These are phyloP conservation scores for Vanessa tameamea DNA, from an alignment of 1,140 invertebrate genomes.

Conservation along the genomic window DNA sequence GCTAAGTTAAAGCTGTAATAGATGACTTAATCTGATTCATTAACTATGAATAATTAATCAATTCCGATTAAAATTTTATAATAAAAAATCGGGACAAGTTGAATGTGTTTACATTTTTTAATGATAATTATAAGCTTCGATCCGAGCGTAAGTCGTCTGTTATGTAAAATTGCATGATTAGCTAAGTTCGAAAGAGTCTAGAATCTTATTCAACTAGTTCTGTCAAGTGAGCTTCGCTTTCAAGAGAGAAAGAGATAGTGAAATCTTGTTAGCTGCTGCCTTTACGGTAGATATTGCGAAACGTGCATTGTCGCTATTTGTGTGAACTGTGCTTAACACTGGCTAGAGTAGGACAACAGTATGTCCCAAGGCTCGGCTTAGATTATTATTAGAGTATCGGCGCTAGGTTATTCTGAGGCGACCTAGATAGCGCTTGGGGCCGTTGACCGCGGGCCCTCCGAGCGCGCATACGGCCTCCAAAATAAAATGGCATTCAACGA, in stretches of 20 bases:
- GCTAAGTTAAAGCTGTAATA: not conserved
- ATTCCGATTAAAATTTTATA: not conserved
- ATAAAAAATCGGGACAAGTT: not conserved
- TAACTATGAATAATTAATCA: not conserved
- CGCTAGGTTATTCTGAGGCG: slow-evolving; percentile 79
- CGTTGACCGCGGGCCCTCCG: slow-evolving; percentile 77
- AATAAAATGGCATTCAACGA: slow-evolving; percentile 79
- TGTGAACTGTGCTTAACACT: slow-evolving; percentile 47
- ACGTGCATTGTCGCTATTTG: slow-evolving; percentile 59
- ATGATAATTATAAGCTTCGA: not conserved
- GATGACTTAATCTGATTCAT: not conserved
- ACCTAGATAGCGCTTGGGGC: slow-evolving; percentile 77
- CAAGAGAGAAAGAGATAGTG: slow-evolving; percentile 69
- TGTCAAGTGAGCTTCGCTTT: slow-evolving; percentile 49
- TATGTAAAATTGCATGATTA: slow-evolving; percentile 21
- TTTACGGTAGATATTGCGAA: slow-evolving; percentile 62
- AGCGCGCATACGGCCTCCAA: slow-evolving; percentile 73
- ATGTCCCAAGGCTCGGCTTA: slow-evolving; percentile 67
- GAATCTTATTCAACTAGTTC: slow-evolving; percentile 51
- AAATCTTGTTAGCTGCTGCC: slow-evolving; percentile 54
- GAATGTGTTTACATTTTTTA: slow-evolving; percentile 11
- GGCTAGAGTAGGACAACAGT: slow-evolving; percentile 70
- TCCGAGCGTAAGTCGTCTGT: not conserved
- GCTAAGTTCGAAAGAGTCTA: slow-evolving; percentile 45
- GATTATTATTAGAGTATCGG: slow-evolving; percentile 80